Conservation (phyloP, 2,113 vertebrate species). For the Chaetops frenatus region DNA sequence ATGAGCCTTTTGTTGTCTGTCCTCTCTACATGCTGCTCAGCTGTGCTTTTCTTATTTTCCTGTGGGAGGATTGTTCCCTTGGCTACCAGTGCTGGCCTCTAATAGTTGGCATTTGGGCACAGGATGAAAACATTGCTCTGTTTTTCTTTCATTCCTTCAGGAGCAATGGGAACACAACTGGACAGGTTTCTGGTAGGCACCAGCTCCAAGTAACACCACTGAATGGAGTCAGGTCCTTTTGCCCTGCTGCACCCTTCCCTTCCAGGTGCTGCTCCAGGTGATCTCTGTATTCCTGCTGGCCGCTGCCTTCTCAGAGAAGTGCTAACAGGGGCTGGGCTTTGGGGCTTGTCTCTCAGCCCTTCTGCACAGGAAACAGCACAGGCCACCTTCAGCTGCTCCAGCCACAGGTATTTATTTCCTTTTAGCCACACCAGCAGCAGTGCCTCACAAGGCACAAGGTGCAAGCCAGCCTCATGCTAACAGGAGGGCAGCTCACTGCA, state of each 20-base stretch:
- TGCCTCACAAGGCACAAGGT: neutral
- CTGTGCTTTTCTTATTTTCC: neutral
- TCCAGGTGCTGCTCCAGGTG: neutral
- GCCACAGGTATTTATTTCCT: neutral
- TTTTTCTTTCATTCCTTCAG: neutral
- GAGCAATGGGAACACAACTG: neutral
- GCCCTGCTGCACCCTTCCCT: neutral
- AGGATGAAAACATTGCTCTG: neutral
- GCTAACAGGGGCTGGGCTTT: neutral
- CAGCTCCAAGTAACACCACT: neutral
- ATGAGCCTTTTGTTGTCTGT: neutral
- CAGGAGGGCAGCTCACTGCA: neutral
- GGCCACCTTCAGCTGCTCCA: neutral
- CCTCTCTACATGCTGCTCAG: neutral
- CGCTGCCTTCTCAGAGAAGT: neutral
- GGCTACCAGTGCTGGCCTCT: slow-evolving; percentile 20
- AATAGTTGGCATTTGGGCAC: neutral
- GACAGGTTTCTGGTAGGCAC: neutral
- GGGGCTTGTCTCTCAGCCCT: neutral
- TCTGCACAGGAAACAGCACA: neutral
- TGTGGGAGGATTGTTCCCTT: slow-evolving; percentile 30
- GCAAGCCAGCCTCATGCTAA: neutral
- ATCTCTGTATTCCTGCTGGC: neutral
- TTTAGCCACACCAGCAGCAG: neutral
- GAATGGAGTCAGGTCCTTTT: neutral